phyloP scores from a whole-genome alignment of 1,140 invertebrate genomes.

The Drosophila murphyi region DNA sequence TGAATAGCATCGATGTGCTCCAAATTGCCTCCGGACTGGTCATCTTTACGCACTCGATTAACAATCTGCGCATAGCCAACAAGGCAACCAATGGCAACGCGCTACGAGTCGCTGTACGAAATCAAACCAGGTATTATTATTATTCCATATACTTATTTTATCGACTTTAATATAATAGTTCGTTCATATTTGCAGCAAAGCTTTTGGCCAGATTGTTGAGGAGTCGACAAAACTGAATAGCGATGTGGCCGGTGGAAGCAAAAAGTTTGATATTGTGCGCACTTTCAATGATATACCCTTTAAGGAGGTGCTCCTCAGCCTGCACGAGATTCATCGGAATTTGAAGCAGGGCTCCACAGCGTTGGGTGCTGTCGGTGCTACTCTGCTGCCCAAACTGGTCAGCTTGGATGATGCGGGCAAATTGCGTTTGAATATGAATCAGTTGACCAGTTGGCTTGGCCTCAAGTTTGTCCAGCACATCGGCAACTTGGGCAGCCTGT shows the following conservation, averaged over 20 bases:
- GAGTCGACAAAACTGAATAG: constrained; percentile 32
- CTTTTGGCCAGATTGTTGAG: constrained; percentile 41
- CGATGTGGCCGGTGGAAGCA: background rate
- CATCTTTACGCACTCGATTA: constrained; percentile 75
- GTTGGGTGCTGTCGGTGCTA: constrained; percentile 25
- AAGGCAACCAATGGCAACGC: constrained; percentile 54
- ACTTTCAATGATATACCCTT: constrained; percentile 75
- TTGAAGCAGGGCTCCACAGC: constrained; percentile 41
- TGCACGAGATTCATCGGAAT: constrained; percentile 54
- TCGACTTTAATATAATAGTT: background rate
- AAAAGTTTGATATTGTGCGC: constrained; percentile 70
- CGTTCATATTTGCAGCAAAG: constrained; percentile 12
- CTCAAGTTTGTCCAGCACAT: constrained; percentile 74
- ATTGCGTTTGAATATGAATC: constrained; percentile 52
- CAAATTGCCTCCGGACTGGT: constrained; percentile 69
- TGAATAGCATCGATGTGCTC: constrained; percentile 61
- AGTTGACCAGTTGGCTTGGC: constrained; percentile 47
- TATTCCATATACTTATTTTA: too few species aligned
- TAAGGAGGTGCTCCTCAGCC: constrained; percentile 56
- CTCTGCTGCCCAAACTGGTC: constrained; percentile 50
- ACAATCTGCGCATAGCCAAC: constrained; percentile 69
- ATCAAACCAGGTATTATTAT: constrained; percentile 46
- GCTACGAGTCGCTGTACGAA: constrained; percentile 47
- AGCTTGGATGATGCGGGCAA: constrained; percentile 36
- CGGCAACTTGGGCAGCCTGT: constrained; percentile 51